Percentiles rank a stretch among this genome's conserved stretches.
These are phyloP conservation scores for Porites evermanni DNA, from an alignment of 92 coral and sea anemone genomes.

Conservation along the genomic window DNA sequence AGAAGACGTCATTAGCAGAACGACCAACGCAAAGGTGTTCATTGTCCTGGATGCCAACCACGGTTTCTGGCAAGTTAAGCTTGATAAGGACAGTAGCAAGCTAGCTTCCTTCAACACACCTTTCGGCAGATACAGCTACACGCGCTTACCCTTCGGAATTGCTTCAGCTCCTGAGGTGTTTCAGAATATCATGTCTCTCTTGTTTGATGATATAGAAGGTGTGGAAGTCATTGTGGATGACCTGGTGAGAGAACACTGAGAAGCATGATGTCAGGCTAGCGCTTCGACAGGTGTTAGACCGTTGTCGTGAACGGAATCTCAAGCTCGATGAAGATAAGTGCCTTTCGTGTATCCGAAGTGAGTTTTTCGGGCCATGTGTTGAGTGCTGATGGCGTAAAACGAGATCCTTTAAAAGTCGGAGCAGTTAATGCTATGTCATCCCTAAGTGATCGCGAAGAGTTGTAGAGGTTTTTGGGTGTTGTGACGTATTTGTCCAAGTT, in stretches of 20 bases:
- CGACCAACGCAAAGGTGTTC: slow-evolving; percentile 40
- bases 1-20: slow-evolving; percentile 54
- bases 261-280: slow-evolving; percentile 19
- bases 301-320: slow-evolving; percentile 51
- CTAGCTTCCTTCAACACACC: slow-evolving; percentile 48
- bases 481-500: slow-evolving; percentile 40
- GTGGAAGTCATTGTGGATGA: neutral
- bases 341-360: slow-evolving; percentile 54
- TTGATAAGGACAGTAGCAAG: slow-evolving; percentile 49
- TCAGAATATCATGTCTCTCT: neutral
- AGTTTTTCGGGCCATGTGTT: slow-evolving; percentile 45
- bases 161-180: slow-evolving; percentile 48
- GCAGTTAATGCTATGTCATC: slow-evolving; percentile 34
- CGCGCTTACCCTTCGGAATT: slow-evolving; percentile 48
- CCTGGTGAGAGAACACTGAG: slow-evolving; percentile 48
- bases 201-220: slow-evolving; percentile 39
- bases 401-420: slow-evolving; percentile 45
- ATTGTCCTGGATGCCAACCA: too few species aligned
- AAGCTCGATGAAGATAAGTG: slow-evolving; percentile 51
- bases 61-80: neutral
- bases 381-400: slow-evolving; percentile 44
- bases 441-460: slow-evolving; percentile 31
- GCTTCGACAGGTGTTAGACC: slow-evolving; percentile 58
- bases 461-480: slow-evolving; percentile 38
- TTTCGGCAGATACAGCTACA: slow-evolving; percentile 48